Evolutionary conservation across 2,797 vertebrate species (phyloP).

Genomic region (Macropodus opercularis): DNA sequence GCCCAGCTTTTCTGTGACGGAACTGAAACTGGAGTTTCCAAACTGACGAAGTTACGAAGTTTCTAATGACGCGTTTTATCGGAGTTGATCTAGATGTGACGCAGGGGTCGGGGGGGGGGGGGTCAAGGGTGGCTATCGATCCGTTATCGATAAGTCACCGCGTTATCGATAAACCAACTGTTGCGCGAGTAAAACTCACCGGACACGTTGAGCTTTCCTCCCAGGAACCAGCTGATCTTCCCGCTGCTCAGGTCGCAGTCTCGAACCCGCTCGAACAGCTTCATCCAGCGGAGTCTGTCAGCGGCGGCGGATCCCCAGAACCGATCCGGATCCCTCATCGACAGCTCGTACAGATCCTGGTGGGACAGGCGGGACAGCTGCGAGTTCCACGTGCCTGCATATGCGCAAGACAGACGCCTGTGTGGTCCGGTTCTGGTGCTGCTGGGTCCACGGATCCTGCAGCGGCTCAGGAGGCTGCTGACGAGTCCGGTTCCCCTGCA

Average conservation of each 20-base stretch:
- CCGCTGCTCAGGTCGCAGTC: conserved; percentile 77
- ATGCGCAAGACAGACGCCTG: conserved; percentile 12
- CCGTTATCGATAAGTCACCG: background rate
- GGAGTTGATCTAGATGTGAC: too few species aligned
- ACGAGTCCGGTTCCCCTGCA: conserved; percentile 25
- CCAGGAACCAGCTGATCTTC: conserved; percentile 87
- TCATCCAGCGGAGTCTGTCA: conserved; percentile 82
- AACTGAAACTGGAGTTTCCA: too few species aligned
- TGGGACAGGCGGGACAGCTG: conserved; percentile 60
- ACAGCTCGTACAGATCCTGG: conserved; percentile 73
- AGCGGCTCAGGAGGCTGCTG: conserved; percentile 16
- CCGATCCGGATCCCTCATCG: conserved; percentile 79
- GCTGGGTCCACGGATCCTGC: background rate
- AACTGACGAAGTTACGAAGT: too few species aligned
- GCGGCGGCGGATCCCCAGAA: conserved; percentile 88
- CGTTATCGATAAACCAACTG: background rate
- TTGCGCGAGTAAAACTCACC: conserved; percentile 72
- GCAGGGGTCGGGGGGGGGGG: too few species aligned
- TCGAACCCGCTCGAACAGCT: conserved; percentile 81
- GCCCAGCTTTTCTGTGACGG: too few species aligned
- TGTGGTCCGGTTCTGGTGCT: background rate
- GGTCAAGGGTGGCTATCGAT: too few species aligned
- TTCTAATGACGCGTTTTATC: too few species aligned
- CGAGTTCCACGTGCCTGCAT: conserved; percentile 45
- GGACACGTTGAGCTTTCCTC: conserved; percentile 89